phyloP scores from a whole-genome alignment of 2,113 vertebrate species.

The Manacus vitellinus region DNA sequence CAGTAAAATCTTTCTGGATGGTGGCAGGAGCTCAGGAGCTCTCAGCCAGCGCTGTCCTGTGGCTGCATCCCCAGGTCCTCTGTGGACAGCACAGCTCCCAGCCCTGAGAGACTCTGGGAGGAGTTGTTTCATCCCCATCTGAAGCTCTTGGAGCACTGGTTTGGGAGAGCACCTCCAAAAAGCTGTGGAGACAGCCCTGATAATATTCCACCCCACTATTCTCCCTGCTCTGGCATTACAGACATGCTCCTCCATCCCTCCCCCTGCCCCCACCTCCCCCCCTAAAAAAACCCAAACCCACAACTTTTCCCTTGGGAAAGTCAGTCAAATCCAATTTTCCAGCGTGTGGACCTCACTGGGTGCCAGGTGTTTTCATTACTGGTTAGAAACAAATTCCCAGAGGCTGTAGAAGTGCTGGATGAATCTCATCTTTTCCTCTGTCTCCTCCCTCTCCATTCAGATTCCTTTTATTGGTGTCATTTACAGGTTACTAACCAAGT shows the following conservation, averaged over 20 bases:
- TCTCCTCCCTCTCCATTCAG: neutral
- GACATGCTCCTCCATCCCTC: neutral
- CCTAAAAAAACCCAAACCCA: neutral
- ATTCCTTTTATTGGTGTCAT: slow-evolving; percentile 49
- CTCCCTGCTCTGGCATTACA: neutral
- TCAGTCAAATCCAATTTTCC: neutral
- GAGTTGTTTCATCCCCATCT: neutral
- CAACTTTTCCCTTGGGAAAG: neutral
- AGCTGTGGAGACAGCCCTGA: neutral
- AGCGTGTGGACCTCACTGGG: neutral
- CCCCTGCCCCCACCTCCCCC: rapidly evolving
- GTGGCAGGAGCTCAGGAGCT: neutral
- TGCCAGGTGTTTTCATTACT: neutral
- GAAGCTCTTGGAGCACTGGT: rapidly evolving
- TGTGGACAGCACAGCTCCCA: neutral
- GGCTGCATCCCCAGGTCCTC: neutral
- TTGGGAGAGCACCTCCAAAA: neutral
- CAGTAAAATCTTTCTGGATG: neutral
- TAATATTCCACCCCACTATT: neutral
- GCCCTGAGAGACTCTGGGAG: rapidly evolving
- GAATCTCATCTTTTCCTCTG: neutral
- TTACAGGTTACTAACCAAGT: slow-evolving; percentile 70
- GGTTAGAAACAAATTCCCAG: neutral
- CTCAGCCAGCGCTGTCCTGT: neutral
- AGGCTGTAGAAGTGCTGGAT: neutral